A percentile compares a stretch with the other conserved stretches of the same genome.
Conservation (phyloP, 2,113 vertebrate species). For the Psilopsiagon aurifrons region DNA sequence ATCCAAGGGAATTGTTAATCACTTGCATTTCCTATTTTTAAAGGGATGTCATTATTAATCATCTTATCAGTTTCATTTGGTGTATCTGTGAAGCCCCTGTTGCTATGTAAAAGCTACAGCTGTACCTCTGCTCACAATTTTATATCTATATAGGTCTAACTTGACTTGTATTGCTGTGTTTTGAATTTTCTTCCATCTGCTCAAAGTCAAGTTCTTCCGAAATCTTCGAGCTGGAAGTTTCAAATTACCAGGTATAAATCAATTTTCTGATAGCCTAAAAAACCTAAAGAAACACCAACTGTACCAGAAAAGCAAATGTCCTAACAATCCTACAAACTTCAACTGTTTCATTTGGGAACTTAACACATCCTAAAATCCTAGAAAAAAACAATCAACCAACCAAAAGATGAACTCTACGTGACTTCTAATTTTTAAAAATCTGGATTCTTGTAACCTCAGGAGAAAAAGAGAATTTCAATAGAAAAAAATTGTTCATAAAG, state of each 20-base stretch:
- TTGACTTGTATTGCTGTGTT: background rate
- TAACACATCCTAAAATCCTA: background rate
- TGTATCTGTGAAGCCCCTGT: background rate
- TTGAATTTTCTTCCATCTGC: background rate
- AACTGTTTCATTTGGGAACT: background rate
- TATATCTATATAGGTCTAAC: background rate
- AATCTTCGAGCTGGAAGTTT: background rate
- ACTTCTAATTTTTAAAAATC: background rate
- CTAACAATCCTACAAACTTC: background rate
- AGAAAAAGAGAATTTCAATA: background rate
- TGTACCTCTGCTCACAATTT: background rate
- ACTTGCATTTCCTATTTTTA: constrained; percentile 13
- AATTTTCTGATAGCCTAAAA: background rate
- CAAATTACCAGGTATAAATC: background rate
- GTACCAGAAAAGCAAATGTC: background rate
- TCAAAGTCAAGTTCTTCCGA: background rate
- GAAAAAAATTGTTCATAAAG: background rate
- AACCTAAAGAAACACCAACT: background rate
- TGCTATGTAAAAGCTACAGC: background rate
- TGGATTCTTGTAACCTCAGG: background rate
- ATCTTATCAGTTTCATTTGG: background rate
- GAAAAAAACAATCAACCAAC: background rate
- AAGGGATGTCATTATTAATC: background rate
- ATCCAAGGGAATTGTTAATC: background rate
- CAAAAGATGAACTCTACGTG: background rate